phyloP scores from a whole-genome alignment of 2,888 invertebrate genomes.

The Orthonevra nobilis region DNA sequence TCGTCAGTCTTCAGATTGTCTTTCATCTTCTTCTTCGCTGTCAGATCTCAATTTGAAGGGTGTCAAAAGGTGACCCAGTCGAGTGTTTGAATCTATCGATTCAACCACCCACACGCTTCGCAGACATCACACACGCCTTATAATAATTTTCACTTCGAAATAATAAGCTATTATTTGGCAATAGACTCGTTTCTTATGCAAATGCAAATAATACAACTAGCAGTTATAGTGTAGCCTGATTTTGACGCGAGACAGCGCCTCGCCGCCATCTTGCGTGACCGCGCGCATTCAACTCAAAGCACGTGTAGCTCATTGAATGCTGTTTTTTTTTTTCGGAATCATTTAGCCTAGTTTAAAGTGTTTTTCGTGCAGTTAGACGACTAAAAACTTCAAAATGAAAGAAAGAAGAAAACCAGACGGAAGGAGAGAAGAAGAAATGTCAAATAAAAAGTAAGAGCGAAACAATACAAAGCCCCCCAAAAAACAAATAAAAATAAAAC shows the following conservation, averaged over 20 bases:
- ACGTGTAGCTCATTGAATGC: slow-evolving; percentile 38
- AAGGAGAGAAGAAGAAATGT: no score
- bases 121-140: slow-evolving; percentile 11
- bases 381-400: neutral
- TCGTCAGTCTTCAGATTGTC: no score
- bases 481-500: no score
- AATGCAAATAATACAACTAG: slow-evolving; percentile 18
- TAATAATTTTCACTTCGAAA: slow-evolving; percentile 41
- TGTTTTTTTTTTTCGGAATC: no score
- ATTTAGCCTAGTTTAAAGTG: slow-evolving; percentile 30
- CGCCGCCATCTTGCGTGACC: neutral
- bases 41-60: no score
- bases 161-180: slow-evolving; percentile 43
- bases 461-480: slow-evolving; percentile 35
- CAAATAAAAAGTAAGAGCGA: slow-evolving; percentile 45
- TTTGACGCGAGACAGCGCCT: neutral
- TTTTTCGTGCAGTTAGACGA: neutral
- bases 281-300: slow-evolving; percentile 2
- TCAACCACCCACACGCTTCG: neutral
- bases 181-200: slow-evolving; percentile 25
- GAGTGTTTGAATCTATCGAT: no score
- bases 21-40: no score
- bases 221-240: neutral
- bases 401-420: neutral
- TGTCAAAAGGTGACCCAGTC: no score